These are phyloP conservation scores for Erynnis tages DNA, from an alignment of 2,888 invertebrate genomes.

Conservation along the genomic window DNA sequence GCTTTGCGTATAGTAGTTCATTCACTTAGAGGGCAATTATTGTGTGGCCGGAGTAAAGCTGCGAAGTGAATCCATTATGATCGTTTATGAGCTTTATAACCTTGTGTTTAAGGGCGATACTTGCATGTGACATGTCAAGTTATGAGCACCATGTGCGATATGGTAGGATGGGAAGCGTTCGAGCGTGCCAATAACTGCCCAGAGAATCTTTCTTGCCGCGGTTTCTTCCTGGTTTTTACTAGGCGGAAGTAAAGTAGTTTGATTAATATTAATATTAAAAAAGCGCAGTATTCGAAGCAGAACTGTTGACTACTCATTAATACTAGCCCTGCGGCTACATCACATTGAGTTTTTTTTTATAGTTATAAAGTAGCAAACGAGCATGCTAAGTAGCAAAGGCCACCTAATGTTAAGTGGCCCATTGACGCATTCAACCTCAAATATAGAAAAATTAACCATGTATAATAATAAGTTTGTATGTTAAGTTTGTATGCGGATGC, in stretches of 20 bases:
- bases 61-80: constrained; percentile 26
- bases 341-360: too few relatives aligned
- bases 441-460: too few relatives aligned
- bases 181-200: constrained; percentile 63
- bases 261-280: constrained; percentile 33
- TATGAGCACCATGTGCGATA: constrained; percentile 64
- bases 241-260: constrained; percentile 46
- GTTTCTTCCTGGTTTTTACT: constrained; percentile 60
- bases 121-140: constrained; percentile 36
- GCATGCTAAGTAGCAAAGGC: too few relatives aligned
- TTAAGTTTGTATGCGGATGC: too few relatives aligned
- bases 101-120: constrained; percentile 29
- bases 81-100: constrained; percentile 31
- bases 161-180: constrained; percentile 67
- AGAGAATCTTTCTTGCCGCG: constrained; percentile 44
- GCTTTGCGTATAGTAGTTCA: constrained; percentile 55
- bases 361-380: too few relatives aligned
- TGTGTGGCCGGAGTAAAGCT: constrained; percentile 31
- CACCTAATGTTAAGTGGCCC: too few relatives aligned
- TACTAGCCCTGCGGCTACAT: too few relatives aligned
- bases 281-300: constrained; percentile 30
- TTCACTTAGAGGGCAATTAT: constrained; percentile 71
- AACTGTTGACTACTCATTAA: too few relatives aligned
- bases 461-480: too few relatives aligned
- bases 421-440: too few relatives aligned